phyloP scores from a whole-genome alignment of 2,888 invertebrate genomes.

The Chymomyza caudatula region DNA sequence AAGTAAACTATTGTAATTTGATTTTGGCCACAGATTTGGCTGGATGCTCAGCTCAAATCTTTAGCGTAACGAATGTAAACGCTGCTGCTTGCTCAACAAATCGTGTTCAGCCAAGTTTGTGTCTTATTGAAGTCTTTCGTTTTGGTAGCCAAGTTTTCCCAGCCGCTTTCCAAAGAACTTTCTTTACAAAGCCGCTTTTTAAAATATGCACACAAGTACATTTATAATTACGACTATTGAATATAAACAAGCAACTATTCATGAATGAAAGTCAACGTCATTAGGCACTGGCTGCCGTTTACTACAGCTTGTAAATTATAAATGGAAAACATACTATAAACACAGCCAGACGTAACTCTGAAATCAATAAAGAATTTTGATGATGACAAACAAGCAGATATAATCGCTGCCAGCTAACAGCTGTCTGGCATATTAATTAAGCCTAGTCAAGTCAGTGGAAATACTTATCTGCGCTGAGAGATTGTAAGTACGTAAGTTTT shows the following conservation, averaged over 20 bases:
- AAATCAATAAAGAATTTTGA: slow-evolving; percentile 64
- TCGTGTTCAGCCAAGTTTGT: slow-evolving; percentile 8
- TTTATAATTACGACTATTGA: slow-evolving; percentile 30
- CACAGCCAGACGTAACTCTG: neutral
- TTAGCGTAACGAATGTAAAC: slow-evolving; percentile 23
- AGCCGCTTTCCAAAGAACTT: slow-evolving; percentile 59
- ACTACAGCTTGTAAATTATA: neutral
- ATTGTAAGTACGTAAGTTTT: slow-evolving; percentile 44
- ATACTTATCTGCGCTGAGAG: slow-evolving; percentile 33
- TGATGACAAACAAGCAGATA: slow-evolving; percentile 49
- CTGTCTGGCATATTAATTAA: slow-evolving; percentile 29
- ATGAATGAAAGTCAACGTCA: slow-evolving; percentile 65
- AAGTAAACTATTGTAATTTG: slow-evolving; percentile 38
- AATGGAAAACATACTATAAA: neutral
- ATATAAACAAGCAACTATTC: slow-evolving; percentile 44
- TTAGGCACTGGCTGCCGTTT: slow-evolving; percentile 14
- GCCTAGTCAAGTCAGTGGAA: slow-evolving; percentile 21
- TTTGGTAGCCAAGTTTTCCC: neutral
- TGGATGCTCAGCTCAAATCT: slow-evolving; percentile 19
- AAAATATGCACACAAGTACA: slow-evolving; percentile 24
- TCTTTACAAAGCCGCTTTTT: slow-evolving; percentile 26
- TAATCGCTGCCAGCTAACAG: slow-evolving; percentile 20
- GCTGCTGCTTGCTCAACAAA: neutral
- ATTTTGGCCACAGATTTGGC: slow-evolving; percentile 33
- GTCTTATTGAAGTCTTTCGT: slow-evolving; percentile 7